Percentiles rank a stretch among this genome's conserved stretches.
phyloP scores from a whole-genome alignment of 2,797 vertebrate species.

The Karalla daura region DNA sequence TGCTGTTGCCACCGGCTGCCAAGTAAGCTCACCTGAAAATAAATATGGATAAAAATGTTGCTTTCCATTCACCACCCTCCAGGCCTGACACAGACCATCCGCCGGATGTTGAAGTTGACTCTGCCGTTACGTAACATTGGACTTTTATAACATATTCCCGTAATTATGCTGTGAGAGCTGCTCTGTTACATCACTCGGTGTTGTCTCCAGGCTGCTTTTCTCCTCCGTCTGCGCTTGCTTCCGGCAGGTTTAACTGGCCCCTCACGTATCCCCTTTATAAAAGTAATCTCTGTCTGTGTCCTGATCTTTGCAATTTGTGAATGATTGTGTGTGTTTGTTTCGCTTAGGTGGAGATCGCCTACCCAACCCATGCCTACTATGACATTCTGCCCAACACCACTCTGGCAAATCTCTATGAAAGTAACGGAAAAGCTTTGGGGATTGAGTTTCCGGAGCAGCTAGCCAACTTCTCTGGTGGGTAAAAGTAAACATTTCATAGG shows the following conservation, averaged over 20 bases:
- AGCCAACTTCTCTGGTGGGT: constrained; percentile 60
- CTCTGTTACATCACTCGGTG: constrained; percentile 46
- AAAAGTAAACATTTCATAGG: background rate
- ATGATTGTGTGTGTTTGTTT: constrained; percentile 1
- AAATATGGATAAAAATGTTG: constrained; percentile 2
- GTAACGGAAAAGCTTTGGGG: constrained; percentile 87
- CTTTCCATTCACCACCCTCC: constrained; percentile 1
- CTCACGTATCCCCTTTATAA: too few species aligned
- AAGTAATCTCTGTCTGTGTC: background rate
- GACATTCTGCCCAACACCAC: constrained; percentile 90
- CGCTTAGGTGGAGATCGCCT: constrained; percentile 86
- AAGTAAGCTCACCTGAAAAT: constrained; percentile 83
- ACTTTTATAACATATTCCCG: constrained; percentile 28
- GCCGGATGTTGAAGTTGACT: background rate
- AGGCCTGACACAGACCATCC: background rate
- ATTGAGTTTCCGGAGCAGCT: constrained; percentile 83
- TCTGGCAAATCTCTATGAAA: constrained; percentile 83
- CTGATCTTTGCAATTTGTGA: background rate
- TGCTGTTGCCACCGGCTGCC: constrained; percentile 89
- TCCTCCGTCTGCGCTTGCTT: constrained; percentile 38
- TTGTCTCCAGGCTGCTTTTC: constrained; percentile 46
- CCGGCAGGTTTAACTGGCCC: constrained; percentile 28
- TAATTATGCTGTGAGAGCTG: constrained; percentile 37
- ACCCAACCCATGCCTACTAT: constrained; percentile 78
- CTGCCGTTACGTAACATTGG: constrained; percentile 17